phyloP scores from a whole-genome alignment of 2,888 invertebrate species.

The Bellardia pandia region DNA sequence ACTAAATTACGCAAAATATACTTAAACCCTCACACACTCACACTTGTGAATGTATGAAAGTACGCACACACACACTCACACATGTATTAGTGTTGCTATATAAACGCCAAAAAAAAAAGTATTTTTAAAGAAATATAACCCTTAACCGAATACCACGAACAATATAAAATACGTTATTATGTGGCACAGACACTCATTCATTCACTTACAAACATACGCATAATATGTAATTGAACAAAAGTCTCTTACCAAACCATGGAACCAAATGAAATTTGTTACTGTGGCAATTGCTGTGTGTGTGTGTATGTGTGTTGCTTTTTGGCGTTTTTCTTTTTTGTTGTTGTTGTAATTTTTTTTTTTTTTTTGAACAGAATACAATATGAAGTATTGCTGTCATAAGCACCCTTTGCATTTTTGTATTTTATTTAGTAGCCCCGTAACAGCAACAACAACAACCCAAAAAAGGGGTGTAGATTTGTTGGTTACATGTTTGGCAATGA shows the following conservation, averaged over 20 bases:
- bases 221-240: slow-evolving; percentile 65
- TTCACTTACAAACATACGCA: slow-evolving; percentile 7
- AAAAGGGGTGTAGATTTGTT: slow-evolving; percentile 66
- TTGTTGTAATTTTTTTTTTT: slow-evolving; percentile 14
- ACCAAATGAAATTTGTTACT: slow-evolving; percentile 74
- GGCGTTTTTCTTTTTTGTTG: slow-evolving; percentile 24
- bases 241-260: slow-evolving; percentile 71
- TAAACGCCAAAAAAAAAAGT: slow-evolving; percentile 31
- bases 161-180: slow-evolving; percentile 50
- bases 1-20: slow-evolving; percentile 72
- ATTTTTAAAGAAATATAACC: slow-evolving; percentile 60
- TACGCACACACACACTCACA: not conserved
- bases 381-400: slow-evolving; percentile 73
- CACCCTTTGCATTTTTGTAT: slow-evolving; percentile 66
- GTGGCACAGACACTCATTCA: slow-evolving; percentile 3
- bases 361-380: slow-evolving; percentile 55
- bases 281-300: slow-evolving; percentile 66
- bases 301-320: slow-evolving; percentile 27
- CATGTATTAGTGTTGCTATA: slow-evolving; percentile 26
- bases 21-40: slow-evolving; percentile 38
- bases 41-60: not conserved
- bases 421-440: slow-evolving; percentile 45
- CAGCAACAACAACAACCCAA: not conserved
- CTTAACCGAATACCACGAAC: slow-evolving; percentile 52
- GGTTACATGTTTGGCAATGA: slow-evolving; percentile 50